Base-by-base conservation (phyloP, 1,140 invertebrate species). In the Eufriesea mexicana region DNA sequence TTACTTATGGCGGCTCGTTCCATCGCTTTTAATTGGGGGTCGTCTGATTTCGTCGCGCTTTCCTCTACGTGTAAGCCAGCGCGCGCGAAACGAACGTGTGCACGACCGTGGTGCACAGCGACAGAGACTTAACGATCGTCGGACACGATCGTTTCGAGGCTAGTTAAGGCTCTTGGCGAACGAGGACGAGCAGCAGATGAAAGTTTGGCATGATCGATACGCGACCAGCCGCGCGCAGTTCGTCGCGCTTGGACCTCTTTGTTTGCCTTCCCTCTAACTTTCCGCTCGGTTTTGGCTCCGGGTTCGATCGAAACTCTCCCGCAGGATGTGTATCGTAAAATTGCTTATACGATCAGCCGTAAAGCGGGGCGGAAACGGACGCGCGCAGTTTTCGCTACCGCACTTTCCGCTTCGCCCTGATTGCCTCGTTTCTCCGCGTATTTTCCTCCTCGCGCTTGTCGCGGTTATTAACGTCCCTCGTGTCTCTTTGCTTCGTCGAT, bases 11-110 rank as follows among this genome's bases (percentile, higher is more conserved):
- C 72, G 42, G 45, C 51, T 45, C 51, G 62, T 51, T 68, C 28
- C 79, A 42, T 82, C 23, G 61, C 14, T 82, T 82, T 68, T 76
- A 76, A 82, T 76, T 76, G 59, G 28, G 25, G 12, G 8, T 47
- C 45, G 47, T 51, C 59, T 10, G 54, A 70, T 79, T 70, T 49
- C 49, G n/a, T 8, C 9, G 45, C 14, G 4, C 14, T 9, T 47
- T 28, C 25, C 42, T 5, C 8, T 16, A 7, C 5, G 4, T 0
- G 9, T 10, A 20, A 12, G 23, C 8, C n/a, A 9, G 18, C 51
- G 8, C n/a, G 25, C 9, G 42, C 18, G 7, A 71, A 7, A 51
- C 9, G 45, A 25, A 68, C 16, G 67, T 28, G 23, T 16, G n/a
- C n/a, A n/a, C n/a, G n/a, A n/a, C n/a, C n/a, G n/a, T n/a, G n/a